Evolutionary conservation across 1,140 invertebrate genomes (phyloP).

Genomic region (Spodoptera litura): DNA sequence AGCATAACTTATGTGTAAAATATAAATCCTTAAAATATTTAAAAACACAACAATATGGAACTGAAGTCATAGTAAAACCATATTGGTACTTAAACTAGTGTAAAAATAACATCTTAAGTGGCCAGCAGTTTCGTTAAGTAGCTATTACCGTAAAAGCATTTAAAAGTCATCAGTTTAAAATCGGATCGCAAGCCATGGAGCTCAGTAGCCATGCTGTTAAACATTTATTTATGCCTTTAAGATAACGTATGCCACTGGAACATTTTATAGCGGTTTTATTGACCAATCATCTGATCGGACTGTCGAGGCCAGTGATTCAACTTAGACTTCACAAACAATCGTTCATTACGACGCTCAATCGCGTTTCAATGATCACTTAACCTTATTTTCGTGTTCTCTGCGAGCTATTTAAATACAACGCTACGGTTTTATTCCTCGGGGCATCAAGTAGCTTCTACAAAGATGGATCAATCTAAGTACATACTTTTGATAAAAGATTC

Average conservation of each 20-base stretch:
- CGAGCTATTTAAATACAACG: constrained; percentile 16
- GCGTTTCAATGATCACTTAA: constrained; percentile 54
- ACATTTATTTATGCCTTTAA: constrained; percentile 79
- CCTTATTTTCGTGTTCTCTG: constrained; percentile 44
- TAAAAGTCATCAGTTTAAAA: constrained; percentile 83
- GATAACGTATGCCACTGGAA: constrained; percentile 76
- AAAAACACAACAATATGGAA: not conserved
- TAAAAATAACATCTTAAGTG: constrained; percentile 70
- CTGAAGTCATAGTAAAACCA: constrained; percentile 9
- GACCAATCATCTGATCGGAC: constrained; percentile 62
- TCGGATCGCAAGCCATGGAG: constrained; percentile 72
- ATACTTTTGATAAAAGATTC: constrained; percentile 1
- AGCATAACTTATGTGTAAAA: not conserved
- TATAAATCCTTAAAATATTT: not conserved
- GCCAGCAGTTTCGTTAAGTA: constrained; percentile 70
- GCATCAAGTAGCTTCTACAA: constrained; percentile 7
- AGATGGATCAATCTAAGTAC: not conserved
- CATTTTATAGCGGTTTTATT: constrained; percentile 81
- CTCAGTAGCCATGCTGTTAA: constrained; percentile 75
- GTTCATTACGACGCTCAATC: constrained; percentile 66
- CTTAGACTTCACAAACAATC: constrained; percentile 74
- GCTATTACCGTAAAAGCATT: constrained; percentile 74
- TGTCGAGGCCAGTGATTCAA: constrained; percentile 53
- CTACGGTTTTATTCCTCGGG: not conserved
- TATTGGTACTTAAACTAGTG: constrained; percentile 15